Evolutionary conservation across 64 coral and sea anemone genomes (phyloP).

Genomic region (Stichodactyla helianthus): DNA sequence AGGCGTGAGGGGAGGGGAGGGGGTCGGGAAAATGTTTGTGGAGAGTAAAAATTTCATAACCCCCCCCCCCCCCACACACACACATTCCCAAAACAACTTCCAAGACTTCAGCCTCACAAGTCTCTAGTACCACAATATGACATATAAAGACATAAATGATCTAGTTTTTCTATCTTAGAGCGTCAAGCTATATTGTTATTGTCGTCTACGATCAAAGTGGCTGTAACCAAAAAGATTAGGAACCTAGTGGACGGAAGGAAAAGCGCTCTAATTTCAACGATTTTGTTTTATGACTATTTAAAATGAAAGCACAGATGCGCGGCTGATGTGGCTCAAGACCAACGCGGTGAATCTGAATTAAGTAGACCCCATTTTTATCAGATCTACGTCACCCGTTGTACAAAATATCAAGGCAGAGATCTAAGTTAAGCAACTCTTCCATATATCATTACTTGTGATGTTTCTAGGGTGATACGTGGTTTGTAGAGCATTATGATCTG

Average conservation of each 20-base stretch:
- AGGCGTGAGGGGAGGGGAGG: no score
- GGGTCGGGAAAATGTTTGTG: no score
- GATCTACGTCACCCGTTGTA: background rate
- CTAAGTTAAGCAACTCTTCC: no score
- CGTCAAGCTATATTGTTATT: background rate
- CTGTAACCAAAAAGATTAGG: background rate
- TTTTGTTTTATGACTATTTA: background rate
- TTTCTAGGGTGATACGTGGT: no score
- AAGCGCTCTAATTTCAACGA: background rate
- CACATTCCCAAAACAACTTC: no score
- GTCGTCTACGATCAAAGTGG: background rate
- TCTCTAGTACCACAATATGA: no score
- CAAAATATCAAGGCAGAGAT: no score
- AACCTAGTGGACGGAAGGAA: background rate
- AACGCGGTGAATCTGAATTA: background rate
- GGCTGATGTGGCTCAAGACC: background rate
- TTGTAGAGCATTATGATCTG: no score
- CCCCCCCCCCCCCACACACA: no score
- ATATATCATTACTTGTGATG: no score
- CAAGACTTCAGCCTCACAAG: no score
- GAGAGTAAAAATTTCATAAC: no score
- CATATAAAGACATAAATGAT: background rate
- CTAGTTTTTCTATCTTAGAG: background rate
- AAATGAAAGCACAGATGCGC: background rate
- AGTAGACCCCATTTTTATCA: background rate